Evolutionary conservation across 2,888 invertebrate genomes (phyloP), one percentile per base, ranked within the genome.

Genomic region (Dorcus parallelipipedus): DNA sequence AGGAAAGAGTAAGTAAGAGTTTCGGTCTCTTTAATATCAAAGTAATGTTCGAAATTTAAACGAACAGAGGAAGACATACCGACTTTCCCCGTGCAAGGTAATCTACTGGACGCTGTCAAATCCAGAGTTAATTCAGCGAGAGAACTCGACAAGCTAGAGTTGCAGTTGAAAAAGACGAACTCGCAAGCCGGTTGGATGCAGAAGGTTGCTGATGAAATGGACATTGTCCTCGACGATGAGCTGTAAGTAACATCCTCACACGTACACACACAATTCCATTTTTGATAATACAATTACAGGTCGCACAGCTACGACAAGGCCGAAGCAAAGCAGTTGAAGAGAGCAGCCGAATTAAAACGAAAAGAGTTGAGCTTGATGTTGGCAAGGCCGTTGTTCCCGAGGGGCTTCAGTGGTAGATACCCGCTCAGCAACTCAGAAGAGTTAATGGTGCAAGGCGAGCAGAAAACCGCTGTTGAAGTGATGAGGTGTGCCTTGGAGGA

Each of bases 141-240:
- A 1, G 86, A 91, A 65, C 81, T 97, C 41, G 97, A 97, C 73
- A 84, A 83, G 49, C 74, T 91, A 57, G 89, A 93, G 75, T 81
- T 91, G 68, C 83, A 81, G 70, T 79, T 83, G 63, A 79, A 84
- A 26, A 84, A 89, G 56, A 78, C 82, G 1, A 84, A 84, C 68
- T 84, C 86, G 8, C 85, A 93, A 67, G 84, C 84, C 63, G 90
- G 90, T 20, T 98, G 97, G 97, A 81, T 93, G 71, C 86, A 90
- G 67, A 90, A 89, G 73, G 89, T 90, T 1, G 93, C 94, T 0
- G 84, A 87, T 63, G 95, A 96, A 65, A 91, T 95, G 88, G 97
- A 97, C 76, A 89, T 96, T 69, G 86, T 97, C 59, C 79, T 96
- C 2, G 95, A 95, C 69, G 90, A 93, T 41, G 87, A 71, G 4